Evolutionary conservation across 2,113 vertebrate species (phyloP).

Genomic region (Datnioides undecimradiatus): DNA sequence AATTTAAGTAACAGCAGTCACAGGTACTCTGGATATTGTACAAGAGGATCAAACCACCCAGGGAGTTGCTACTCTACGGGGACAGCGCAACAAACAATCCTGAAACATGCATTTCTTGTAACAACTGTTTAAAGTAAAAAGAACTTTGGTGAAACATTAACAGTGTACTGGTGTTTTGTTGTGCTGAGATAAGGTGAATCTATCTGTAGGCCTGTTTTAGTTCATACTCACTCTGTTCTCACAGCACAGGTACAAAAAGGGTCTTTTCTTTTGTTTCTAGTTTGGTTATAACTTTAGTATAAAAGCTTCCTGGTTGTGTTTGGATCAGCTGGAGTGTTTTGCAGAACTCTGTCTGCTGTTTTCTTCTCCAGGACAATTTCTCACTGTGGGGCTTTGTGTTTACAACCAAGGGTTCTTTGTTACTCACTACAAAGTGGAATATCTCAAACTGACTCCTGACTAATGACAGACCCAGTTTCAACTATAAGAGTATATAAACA

Average conservation of each 20-base stretch:
- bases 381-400: constrained; percentile 24
- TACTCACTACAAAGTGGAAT: constrained; percentile 5
- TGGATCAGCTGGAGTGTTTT: constrained; percentile 31
- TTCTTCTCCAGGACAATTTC: constrained; percentile 5
- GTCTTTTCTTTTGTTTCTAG: constrained; percentile 13
- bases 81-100: constrained; percentile 28
- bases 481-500: not conserved
- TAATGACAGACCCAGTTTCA: constrained; percentile 8
- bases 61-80: constrained; percentile 27
- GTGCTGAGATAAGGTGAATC: constrained; percentile 49
- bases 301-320: constrained; percentile 32
- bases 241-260: constrained; percentile 21
- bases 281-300: constrained; percentile 36
- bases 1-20: constrained; percentile 1
- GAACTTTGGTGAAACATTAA: constrained; percentile 66
- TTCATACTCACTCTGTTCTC: constrained; percentile 9
- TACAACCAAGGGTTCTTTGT: constrained; percentile 6
- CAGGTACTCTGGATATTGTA: constrained; percentile 15
- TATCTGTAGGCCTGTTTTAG: constrained; percentile 18
- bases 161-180: constrained; percentile 47
- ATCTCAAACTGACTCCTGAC: constrained; percentile 9
- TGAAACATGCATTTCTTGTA: constrained; percentile 58
- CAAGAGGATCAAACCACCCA: constrained; percentile 25
- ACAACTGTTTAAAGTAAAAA: constrained; percentile 57
- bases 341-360: constrained; percentile 3